Conservation (phyloP, 2,888 invertebrate genomes). For the Ypsolopha scabrella region DNA sequence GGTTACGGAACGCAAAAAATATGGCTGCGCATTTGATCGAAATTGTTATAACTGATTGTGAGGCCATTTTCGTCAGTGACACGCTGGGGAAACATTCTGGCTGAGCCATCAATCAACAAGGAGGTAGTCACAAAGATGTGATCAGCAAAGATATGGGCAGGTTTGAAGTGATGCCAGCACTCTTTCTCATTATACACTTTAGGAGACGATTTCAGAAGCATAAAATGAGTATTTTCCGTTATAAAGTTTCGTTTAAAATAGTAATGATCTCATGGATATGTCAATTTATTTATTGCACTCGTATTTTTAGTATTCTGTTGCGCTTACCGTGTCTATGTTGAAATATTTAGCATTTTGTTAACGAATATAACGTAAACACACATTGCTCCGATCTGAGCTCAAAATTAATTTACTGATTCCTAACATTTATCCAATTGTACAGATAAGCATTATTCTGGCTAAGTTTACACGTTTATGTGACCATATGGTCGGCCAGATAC, state of each 20-base stretch:
- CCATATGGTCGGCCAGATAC: no score
- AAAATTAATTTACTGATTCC: no score
- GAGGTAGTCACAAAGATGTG: slow-evolving; percentile 21
- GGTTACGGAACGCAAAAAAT: no score
- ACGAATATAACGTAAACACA: no score
- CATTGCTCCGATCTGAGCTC: no score
- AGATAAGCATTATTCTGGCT: no score
- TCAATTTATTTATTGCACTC: background rate
- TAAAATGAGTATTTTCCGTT: slow-evolving; percentile 38
- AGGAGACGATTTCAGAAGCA: slow-evolving; percentile 38
- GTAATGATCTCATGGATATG: slow-evolving; percentile 23
- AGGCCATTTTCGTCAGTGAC: background rate
- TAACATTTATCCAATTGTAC: no score
- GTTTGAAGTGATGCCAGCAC: slow-evolving; percentile 50
- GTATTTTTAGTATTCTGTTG: no score
- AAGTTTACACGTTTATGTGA: no score
- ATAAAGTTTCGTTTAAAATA: slow-evolving; percentile 39
- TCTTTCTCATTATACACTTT: slow-evolving; percentile 36
- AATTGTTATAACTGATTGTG: background rate
- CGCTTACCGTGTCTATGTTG: no score
- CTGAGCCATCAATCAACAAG: background rate
- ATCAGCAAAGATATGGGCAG: slow-evolving; percentile 30
- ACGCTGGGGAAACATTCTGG: background rate
- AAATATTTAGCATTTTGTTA: no score
- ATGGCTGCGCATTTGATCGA: background rate